Evolutionary conservation across 2,113 vertebrate species (phyloP).

Genomic region (Hippocampus barbouri): DNA sequence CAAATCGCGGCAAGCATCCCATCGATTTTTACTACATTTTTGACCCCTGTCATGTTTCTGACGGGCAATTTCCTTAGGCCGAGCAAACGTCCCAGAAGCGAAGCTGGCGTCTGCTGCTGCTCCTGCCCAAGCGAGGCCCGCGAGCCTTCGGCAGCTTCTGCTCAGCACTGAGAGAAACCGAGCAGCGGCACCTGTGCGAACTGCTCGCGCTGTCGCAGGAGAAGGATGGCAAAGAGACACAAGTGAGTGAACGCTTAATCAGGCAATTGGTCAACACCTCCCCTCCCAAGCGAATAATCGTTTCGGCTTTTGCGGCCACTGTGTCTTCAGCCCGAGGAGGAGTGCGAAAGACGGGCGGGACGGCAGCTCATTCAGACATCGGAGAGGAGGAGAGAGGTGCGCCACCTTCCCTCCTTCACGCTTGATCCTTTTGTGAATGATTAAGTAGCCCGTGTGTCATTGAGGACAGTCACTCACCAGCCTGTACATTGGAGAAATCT

Average conservation of each 20-base stretch:
- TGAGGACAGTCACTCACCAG: not conserved
- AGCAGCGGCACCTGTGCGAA: slow-evolving; percentile 83
- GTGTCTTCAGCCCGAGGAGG: slow-evolving; percentile 34
- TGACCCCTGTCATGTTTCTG: not conserved
- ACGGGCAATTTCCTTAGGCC: slow-evolving; percentile 59
- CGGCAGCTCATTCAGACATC: slow-evolving; percentile 17
- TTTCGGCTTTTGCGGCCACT: slow-evolving; percentile 26
- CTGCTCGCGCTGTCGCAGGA: slow-evolving; percentile 53
- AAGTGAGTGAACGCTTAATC: slow-evolving; percentile 49
- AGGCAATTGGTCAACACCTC: not conserved
- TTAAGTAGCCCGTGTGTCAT: not conserved
- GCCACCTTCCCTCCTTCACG: not conserved
- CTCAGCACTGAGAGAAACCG: slow-evolving; percentile 79
- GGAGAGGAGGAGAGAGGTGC: slow-evolving; percentile 31
- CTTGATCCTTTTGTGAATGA: slow-evolving; percentile 2
- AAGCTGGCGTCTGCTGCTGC: slow-evolving; percentile 78
- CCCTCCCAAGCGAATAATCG: not conserved
- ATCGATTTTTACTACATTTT: not conserved
- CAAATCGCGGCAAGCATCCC: not conserved
- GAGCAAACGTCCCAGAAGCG: slow-evolving; percentile 77
- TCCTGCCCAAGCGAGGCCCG: slow-evolving; percentile 90
- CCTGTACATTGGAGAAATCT: not conserved
- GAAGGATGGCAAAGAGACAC: slow-evolving; percentile 32
- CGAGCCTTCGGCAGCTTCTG: slow-evolving; percentile 86
- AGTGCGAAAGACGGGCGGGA: slow-evolving; percentile 24